A percentile compares a stretch with the other conserved stretches of the same genome.
Conservation (phyloP, 2,888 invertebrate genomes). For the Trisateles emortualis region DNA sequence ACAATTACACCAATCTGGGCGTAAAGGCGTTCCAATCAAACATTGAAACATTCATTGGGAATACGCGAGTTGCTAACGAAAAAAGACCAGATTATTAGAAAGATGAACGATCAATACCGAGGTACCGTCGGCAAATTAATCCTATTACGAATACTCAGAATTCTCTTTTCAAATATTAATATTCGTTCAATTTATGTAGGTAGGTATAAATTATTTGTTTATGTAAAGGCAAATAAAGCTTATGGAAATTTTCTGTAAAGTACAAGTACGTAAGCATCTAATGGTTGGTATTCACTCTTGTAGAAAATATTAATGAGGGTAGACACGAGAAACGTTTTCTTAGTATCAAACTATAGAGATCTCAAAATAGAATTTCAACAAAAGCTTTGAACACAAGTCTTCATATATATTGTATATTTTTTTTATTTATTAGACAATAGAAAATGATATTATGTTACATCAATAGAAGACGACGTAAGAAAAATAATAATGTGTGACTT, state of each 20-base stretch:
- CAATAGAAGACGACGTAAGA: no score
- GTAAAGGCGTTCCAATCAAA: conserved; percentile 15
- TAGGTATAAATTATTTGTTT: conserved; percentile 27
- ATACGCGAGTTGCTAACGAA: conserved; percentile 21
- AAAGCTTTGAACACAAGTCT: no score
- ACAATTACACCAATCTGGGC: conserved; percentile 29
- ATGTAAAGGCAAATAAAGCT: conserved; percentile 13
- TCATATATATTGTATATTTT: no score
- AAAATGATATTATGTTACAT: no score
- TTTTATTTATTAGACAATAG: no score
- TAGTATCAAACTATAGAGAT: no score
- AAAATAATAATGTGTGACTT: no score
- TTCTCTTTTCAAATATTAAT: conserved; percentile 17
- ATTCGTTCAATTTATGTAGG: conserved; percentile 27
- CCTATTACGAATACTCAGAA: conserved; percentile 22
- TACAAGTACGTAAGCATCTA: no score
- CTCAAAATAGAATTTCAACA: no score
- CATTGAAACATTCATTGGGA: conserved; percentile 32
- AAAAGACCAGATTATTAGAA: conserved; percentile 32
- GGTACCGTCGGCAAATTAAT: conserved; percentile 28
- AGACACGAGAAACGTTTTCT: no score
- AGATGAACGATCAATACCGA: conserved; percentile 25
- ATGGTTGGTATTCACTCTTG: no score
- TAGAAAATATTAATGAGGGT: no score
- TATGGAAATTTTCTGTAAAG: conserved; percentile 13